phyloP scores from a whole-genome alignment of 2,888 invertebrate species.

The Zygaena filipendulae region DNA sequence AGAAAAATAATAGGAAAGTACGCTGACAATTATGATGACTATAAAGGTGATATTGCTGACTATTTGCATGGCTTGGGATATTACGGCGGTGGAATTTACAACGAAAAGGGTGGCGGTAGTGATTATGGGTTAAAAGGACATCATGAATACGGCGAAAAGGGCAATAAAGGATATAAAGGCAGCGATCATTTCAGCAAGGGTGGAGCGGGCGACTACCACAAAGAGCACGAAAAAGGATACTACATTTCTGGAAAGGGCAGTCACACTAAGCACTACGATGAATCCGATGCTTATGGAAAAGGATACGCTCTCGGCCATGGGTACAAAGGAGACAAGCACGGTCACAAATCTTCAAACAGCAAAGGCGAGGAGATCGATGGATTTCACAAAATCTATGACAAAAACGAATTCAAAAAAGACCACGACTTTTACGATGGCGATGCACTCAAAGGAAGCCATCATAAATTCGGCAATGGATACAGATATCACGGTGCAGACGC shows the following conservation, averaged over 20 bases:
- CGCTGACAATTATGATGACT: slow-evolving; percentile 37
- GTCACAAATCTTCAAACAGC: slow-evolving; percentile 59
- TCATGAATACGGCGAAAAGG: slow-evolving; percentile 59
- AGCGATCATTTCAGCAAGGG: slow-evolving; percentile 63
- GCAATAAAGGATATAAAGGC: slow-evolving; percentile 58
- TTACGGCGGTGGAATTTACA: slow-evolving; percentile 32
- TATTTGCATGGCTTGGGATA: slow-evolving; percentile 38
- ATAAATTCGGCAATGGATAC: slow-evolving; percentile 65
- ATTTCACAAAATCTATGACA: slow-evolving; percentile 75
- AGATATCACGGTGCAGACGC: slow-evolving; percentile 58
- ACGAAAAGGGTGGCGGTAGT: slow-evolving; percentile 43
- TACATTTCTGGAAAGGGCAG: slow-evolving; percentile 60
- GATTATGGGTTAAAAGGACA: slow-evolving; percentile 47
- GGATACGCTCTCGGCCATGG: slow-evolving; percentile 59
- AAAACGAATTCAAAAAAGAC: slow-evolving; percentile 78
- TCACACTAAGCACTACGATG: slow-evolving; percentile 60
- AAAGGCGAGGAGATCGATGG: slow-evolving; percentile 73
- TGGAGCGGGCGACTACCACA: slow-evolving; percentile 62
- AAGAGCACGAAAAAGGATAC: slow-evolving; percentile 61
- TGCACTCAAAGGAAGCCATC: slow-evolving; percentile 68
- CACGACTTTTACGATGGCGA: slow-evolving; percentile 76
- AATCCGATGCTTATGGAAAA: slow-evolving; percentile 57
- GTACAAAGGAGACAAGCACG: slow-evolving; percentile 63
- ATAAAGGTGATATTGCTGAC: slow-evolving; percentile 28
- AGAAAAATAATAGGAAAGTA: slow-evolving; percentile 37